Evolutionary conservation across 2,797 vertebrate species (phyloP), one percentile per base, ranked within the genome.

Genomic region (Gadopsis bispinosus): DNA sequence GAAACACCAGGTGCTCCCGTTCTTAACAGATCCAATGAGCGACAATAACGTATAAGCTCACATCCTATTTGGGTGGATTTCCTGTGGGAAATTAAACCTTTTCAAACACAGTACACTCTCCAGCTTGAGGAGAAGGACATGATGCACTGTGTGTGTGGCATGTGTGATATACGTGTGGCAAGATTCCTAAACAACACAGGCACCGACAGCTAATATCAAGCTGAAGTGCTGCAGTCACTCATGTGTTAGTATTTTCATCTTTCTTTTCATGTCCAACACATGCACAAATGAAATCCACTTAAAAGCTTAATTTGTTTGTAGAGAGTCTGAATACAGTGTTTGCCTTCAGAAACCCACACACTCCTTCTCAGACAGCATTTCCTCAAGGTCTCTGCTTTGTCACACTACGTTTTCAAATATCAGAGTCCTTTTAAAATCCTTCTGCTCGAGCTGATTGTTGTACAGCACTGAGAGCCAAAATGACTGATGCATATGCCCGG

Each of bases 381-480:
- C 87, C 85, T 91, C 86, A 92, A 94, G 91, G 92, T 86, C 88
- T 83, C 73, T 61, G 72, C 79, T 84, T 82, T 85, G 80, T 84
- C 82, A 60, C 81, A 82, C 69, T 43, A 37, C 67, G 79, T 81
- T 80, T 81, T 81, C 50, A 82, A 74, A 88, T 77, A 69, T 64
- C 51, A 55, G 65, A 70, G 73, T 86, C 64, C 78, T 92, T 87
- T 88, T 88, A 64, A 92, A 85, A 86, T 47, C 72, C 61, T 69
- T 80, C 79, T 81, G 73, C 72, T 84, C 26, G 14, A 68, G 69
- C 62, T 45, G 69, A 87, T 79, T 86, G 76, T 70, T 71, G 26
- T 29, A 48, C 51, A 70, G 39, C 67, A 64, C 60, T 47, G 29
- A 74, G 68, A 82, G 79, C 75, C 66, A 80, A 83, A 47, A 86